phyloP scores from a whole-genome alignment of 2,113 vertebrate species.

The Catharus fuscescens region DNA sequence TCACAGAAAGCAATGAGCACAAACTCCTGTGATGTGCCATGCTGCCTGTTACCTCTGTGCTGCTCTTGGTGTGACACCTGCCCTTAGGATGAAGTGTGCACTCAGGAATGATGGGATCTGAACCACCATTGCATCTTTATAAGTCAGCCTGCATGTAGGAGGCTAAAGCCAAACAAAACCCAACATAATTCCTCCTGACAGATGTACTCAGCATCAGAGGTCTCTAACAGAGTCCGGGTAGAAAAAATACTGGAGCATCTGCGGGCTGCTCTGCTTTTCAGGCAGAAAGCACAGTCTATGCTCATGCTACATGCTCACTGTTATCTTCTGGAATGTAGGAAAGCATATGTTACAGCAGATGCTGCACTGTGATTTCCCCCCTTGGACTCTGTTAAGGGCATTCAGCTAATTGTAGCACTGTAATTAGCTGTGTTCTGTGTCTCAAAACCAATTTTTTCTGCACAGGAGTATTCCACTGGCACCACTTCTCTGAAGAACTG shows the following conservation, averaged over 20 bases:
- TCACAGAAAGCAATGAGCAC: background rate
- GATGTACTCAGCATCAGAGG: background rate
- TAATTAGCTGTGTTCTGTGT: slow-evolving; percentile 49
- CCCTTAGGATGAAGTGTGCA: background rate
- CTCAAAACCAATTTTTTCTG: slow-evolving; percentile 22
- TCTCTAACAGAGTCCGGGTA: background rate
- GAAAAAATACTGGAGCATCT: slow-evolving; percentile 37
- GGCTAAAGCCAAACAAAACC: background rate
- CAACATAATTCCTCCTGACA: background rate
- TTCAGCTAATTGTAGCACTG: slow-evolving; percentile 21
- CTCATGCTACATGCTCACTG: background rate
- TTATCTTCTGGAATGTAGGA: slow-evolving; percentile 44
- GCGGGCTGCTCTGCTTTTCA: background rate
- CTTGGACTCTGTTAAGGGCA: slow-evolving; percentile 45
- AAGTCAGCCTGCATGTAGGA: background rate
- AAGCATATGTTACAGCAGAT: slow-evolving; percentile 65
- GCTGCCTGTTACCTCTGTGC: background rate
- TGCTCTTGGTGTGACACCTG: background rate
- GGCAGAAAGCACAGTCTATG: background rate
- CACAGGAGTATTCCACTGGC: background rate
- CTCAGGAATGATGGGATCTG: background rate
- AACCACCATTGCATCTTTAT: background rate
- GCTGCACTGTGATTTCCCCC: slow-evolving; percentile 27
- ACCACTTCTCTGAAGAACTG: background rate
- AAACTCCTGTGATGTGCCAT: background rate